These are phyloP conservation scores for Myopa tessellatipennis DNA, from an alignment of 2,888 invertebrate species.

Conservation along the genomic window DNA sequence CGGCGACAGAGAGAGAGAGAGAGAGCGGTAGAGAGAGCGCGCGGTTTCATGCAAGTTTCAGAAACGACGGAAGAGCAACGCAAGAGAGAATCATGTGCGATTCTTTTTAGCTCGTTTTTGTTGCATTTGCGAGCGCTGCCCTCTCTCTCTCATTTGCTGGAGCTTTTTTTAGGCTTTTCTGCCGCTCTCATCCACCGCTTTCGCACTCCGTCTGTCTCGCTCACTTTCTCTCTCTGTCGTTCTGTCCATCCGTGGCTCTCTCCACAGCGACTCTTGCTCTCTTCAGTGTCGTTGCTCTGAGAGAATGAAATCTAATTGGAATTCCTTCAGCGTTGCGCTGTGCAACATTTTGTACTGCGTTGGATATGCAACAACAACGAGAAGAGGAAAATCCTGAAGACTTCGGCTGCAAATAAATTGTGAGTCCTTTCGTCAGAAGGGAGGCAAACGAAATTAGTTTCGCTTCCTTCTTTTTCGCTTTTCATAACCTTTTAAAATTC, in stretches of 20 bases:
- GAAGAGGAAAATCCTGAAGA: too few species aligned
- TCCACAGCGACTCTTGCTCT: constrained; percentile 18
- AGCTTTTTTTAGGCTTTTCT: too few species aligned
- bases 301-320: constrained; percentile 56
- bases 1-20: background rate
- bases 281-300: constrained; percentile 46
- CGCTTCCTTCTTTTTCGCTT: too few species aligned
- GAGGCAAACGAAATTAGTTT: too few species aligned
- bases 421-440: too few species aligned
- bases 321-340: constrained; percentile 48
- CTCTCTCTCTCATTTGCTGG: constrained; percentile 23
- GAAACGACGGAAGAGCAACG: background rate
- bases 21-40: background rate
- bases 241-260: constrained; percentile 5
- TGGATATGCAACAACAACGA: too few species aligned
- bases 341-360: constrained; percentile 19
- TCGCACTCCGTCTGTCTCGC: too few species aligned
- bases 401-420: too few species aligned
- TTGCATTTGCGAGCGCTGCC: constrained; percentile 1
- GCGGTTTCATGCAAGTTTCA: background rate
- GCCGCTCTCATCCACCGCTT: too few species aligned
- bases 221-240: constrained; percentile 18
- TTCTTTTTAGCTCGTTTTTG: too few species aligned
- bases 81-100: too few species aligned
- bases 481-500: too few species aligned